These are phyloP conservation scores for Netelia inedita DNA, from an alignment of 2,888 invertebrate species.

Conservation along the genomic window DNA sequence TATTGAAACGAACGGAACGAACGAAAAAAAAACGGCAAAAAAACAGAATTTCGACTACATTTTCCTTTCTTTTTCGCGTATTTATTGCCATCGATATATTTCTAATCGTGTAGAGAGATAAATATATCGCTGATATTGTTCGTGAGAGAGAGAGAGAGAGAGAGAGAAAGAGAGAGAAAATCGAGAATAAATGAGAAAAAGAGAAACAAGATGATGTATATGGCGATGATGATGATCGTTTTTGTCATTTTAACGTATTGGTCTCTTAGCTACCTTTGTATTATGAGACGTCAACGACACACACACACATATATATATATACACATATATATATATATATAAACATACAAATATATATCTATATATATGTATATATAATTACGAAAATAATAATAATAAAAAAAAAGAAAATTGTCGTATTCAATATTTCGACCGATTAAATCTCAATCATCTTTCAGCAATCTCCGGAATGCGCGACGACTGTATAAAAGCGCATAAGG, in stretches of 20 bases:
- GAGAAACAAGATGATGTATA: conserved; percentile 3
- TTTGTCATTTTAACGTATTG: conserved; percentile 69
- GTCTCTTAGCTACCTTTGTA: conserved; percentile 72
- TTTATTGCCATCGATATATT: conserved; percentile 62
- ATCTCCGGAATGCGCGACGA: background rate
- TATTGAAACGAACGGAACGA: too few relatives aligned
- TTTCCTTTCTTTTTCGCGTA: conserved; percentile 52
- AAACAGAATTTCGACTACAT: conserved; percentile 34
- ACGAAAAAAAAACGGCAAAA: conserved; percentile 11
- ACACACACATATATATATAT: conserved; percentile 31
- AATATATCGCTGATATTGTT: background rate
- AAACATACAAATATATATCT: conserved; percentile 22
- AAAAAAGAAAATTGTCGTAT: conserved; percentile 72
- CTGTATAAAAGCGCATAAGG: conserved; percentile 25
- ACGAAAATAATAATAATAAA: conserved; percentile 76
- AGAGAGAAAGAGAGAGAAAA: conserved; percentile 14
- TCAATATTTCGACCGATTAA: conserved; percentile 50
- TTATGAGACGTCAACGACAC: conserved; percentile 60
- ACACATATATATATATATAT: conserved; percentile 34
- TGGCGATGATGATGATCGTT: conserved; percentile 42
- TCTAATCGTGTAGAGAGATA: conserved; percentile 47
- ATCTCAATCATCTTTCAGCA: conserved; percentile 9
- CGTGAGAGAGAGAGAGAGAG: conserved; percentile 20
- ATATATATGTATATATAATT: conserved; percentile 39
- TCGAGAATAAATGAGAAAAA: conserved; percentile 14